Evolutionary conservation across 2,797 vertebrate genomes (phyloP).

Genomic region (Hypotaenidia okinawae): DNA sequence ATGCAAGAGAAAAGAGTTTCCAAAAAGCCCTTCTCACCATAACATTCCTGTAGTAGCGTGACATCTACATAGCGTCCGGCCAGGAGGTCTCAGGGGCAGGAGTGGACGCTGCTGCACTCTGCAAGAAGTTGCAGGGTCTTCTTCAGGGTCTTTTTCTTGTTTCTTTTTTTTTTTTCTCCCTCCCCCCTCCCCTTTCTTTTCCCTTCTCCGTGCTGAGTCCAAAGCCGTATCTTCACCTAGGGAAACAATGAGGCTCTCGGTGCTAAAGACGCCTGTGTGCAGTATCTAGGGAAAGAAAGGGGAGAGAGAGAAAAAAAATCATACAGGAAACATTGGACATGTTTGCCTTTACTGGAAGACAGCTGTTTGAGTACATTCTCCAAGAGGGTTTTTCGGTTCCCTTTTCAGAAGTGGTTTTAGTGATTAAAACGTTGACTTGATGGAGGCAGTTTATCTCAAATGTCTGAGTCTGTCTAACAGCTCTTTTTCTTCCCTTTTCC

Average conservation of each 20-base stretch:
- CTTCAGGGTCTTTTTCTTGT: no score
- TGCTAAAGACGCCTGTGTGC: not conserved
- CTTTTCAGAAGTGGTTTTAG: slow-evolving; percentile 62
- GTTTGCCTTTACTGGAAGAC: slow-evolving; percentile 66
- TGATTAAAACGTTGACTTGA: slow-evolving; percentile 40
- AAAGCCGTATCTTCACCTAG: not conserved
- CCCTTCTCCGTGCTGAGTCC: no score
- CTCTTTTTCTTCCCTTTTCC: not conserved
- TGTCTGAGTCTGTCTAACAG: slow-evolving; percentile 22
- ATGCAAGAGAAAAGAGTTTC: not conserved
- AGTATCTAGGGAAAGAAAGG: not conserved
- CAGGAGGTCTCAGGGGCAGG: not conserved
- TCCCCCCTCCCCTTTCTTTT: no score
- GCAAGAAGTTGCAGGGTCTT: not conserved
- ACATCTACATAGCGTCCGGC: slow-evolving; percentile 18
- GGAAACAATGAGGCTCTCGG: not conserved
- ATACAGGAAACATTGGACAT: slow-evolving; percentile 64
- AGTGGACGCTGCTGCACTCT: not conserved
- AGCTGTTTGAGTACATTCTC: slow-evolving; percentile 56
- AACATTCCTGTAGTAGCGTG: slow-evolving; percentile 33
- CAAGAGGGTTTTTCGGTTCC: slow-evolving; percentile 33
- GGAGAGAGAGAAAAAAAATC: not conserved
- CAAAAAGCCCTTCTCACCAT: not conserved
- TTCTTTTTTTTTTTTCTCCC: not conserved
- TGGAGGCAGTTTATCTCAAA: slow-evolving; percentile 44